A percentile compares a stretch with the other conserved stretches of the same genome.
Conservation (phyloP, 2,113 vertebrate species). For the Axis porcinus region DNA sequence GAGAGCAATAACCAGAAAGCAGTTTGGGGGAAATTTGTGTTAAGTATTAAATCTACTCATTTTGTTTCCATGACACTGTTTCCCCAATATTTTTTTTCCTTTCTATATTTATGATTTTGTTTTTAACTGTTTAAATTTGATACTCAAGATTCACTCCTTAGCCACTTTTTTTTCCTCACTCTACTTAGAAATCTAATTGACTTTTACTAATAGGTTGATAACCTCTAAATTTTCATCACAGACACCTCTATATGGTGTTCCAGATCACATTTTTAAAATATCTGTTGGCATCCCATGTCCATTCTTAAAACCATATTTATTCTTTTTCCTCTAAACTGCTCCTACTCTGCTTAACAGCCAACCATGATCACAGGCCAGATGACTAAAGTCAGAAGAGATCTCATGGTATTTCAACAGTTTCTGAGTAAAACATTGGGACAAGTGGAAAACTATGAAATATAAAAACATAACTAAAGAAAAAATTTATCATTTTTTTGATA, state of each 20-base stretch:
- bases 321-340: background rate
- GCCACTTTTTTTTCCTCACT: background rate
- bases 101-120: background rate
- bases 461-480: background rate
- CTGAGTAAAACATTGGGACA: background rate
- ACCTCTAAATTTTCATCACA: background rate
- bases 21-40: background rate
- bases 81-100: background rate
- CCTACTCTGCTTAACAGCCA: background rate
- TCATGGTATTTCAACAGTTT: background rate
- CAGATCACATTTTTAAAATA: background rate
- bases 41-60: background rate
- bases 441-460: background rate
- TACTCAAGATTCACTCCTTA: background rate
- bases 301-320: background rate
- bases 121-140: background rate
- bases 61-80: background rate
- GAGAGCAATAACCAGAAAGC: background rate
- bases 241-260: background rate
- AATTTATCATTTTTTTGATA: background rate
- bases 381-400: background rate
- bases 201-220: background rate
- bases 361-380: background rate
- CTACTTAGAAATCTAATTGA: background rate
- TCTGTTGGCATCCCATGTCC: background rate